phyloP scores from a whole-genome alignment of 2,888 invertebrate genomes.

The Chymomyza procnemis region DNA sequence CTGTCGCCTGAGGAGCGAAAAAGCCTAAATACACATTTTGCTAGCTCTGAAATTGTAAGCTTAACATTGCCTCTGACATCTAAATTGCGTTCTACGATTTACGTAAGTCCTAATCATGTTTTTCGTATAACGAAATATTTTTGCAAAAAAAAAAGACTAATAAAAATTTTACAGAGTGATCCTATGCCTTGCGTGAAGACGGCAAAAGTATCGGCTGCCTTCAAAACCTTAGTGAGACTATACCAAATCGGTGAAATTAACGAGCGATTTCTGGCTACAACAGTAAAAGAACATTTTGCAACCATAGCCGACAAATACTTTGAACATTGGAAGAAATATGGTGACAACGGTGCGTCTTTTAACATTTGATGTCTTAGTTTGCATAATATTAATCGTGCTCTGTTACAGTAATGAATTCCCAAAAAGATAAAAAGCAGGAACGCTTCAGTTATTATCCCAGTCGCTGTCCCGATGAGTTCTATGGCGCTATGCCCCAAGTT shows the following conservation, averaged over 20 bases:
- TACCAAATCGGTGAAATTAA: constrained; percentile 86
- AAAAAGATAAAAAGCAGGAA: neutral
- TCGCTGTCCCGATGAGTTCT: constrained; percentile 61
- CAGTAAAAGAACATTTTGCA: constrained; percentile 64
- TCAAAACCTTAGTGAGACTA: constrained; percentile 86
- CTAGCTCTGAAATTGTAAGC: constrained; percentile 63
- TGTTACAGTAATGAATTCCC: constrained; percentile 66
- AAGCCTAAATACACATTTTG: neutral
- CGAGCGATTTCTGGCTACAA: constrained; percentile 84
- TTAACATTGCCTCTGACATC: constrained; percentile 89
- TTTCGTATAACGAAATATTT: neutral
- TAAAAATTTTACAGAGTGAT: constrained; percentile 80
- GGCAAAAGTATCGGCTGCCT: constrained; percentile 91
- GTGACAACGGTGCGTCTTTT: constrained; percentile 54
- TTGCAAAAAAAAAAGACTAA: neutral
- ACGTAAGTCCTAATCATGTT: constrained; percentile 79
- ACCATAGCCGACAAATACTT: constrained; percentile 80
- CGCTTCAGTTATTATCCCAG: constrained; percentile 37
- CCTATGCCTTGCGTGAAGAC: constrained; percentile 80
- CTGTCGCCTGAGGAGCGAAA: constrained; percentile 14
- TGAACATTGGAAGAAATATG: constrained; percentile 81
- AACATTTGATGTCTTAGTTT: neutral
- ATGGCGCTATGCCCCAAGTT: constrained; percentile 54
- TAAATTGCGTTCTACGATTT: constrained; percentile 84
- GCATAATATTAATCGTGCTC: constrained; percentile 57